phyloP scores from a whole-genome alignment of 2,113 vertebrate species.

The Ammodramus savannarum region DNA sequence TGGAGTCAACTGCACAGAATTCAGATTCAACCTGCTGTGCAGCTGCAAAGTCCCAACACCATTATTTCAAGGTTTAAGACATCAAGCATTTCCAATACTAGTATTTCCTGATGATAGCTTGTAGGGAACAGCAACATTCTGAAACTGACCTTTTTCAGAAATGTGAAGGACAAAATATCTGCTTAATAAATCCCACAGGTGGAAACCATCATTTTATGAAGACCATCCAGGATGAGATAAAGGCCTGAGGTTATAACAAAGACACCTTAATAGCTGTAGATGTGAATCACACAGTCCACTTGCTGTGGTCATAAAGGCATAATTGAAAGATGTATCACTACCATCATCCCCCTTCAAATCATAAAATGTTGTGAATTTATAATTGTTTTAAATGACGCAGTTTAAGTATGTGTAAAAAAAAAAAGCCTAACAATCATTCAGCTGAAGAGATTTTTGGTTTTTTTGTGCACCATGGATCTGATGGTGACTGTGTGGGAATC shows the following conservation, averaged over 20 bases:
- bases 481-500: background rate
- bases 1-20: background rate
- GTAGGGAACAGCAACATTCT: background rate
- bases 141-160: slow-evolving; percentile 20
- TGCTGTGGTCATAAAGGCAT: background rate
- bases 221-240: background rate
- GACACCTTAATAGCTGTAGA: background rate
- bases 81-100: background rate
- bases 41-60: background rate
- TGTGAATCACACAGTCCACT: background rate
- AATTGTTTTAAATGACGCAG: background rate
- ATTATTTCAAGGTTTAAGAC: background rate
- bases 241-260: slow-evolving; percentile 7
- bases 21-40: background rate
- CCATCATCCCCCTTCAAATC: background rate
- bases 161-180: slow-evolving; percentile 33
- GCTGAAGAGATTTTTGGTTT: background rate
- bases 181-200: slow-evolving; percentile 47
- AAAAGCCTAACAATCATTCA: background rate
- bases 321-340: background rate
- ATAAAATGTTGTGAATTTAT: slow-evolving; percentile 9
- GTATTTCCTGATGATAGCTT: background rate
- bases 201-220: slow-evolving; percentile 5
- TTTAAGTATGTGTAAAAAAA: background rate
- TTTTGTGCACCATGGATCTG: background rate